Conservation (phyloP, 2,888 invertebrate species). For the Tenthredo distinguenda region DNA sequence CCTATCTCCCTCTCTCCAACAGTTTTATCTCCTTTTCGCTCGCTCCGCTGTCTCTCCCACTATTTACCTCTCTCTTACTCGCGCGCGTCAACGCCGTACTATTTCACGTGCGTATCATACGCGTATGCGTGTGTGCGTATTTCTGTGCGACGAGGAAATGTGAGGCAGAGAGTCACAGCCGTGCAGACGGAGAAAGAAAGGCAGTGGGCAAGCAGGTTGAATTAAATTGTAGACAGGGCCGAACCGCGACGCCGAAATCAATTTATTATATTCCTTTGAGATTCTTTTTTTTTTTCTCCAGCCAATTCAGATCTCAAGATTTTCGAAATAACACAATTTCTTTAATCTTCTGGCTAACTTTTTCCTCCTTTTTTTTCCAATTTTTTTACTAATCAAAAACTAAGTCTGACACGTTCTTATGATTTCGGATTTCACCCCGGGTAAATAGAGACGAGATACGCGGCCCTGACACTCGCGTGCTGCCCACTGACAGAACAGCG, state of each 20-base stretch:
- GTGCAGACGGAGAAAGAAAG: slow-evolving; percentile 49
- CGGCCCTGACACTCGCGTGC: slow-evolving; percentile 43
- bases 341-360: not conserved
- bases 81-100: not conserved
- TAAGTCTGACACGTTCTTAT: not conserved
- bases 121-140: not conserved
- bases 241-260: not conserved
- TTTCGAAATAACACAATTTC: not conserved
- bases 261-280: not conserved
- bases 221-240: slow-evolving; percentile 42
- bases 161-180: slow-evolving; percentile 19
- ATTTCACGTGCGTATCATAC: not conserved
- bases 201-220: slow-evolving; percentile 56
- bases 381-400: not conserved
- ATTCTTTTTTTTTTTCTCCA: not conserved
- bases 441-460: not conserved
- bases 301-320: not conserved
- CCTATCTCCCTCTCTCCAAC: slow-evolving; percentile 52
- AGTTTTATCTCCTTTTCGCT: not conserved
- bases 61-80: not conserved
- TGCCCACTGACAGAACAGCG: slow-evolving; percentile 23
- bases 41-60: slow-evolving; percentile 7
- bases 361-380: not conserved
- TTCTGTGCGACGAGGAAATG: not conserved
- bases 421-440: not conserved